Conservation (phyloP, 1,140 invertebrate genomes). For the Drosophila oshimai region DNA sequence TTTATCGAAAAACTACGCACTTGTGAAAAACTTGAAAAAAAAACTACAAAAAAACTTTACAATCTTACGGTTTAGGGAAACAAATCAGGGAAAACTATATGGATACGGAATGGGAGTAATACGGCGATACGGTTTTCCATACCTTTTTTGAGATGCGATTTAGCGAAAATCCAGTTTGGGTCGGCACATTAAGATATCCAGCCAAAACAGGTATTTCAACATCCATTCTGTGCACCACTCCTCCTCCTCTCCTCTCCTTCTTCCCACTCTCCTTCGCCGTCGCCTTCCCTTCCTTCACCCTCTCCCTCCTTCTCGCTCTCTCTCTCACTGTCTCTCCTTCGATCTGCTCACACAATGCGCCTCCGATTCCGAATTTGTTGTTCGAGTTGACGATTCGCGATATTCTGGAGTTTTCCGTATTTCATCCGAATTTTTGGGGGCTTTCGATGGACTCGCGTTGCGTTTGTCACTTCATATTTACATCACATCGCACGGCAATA, state of each 20-base stretch:
- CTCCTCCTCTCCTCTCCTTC: constrained; percentile 36
- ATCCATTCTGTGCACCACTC: constrained; percentile 68
- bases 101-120: not conserved
- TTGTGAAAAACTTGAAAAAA: not conserved
- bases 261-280: constrained; percentile 23
- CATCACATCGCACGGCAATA: constrained; percentile 34
- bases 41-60: not conserved
- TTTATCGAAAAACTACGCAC: constrained; percentile 40
- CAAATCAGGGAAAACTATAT: not conserved
- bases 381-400: constrained; percentile 6
- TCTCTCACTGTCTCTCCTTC: not conserved
- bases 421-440: constrained; percentile 5
- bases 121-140: constrained; percentile 27
- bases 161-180: constrained; percentile 82
- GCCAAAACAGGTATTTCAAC: constrained; percentile 82
- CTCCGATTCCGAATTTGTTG: constrained; percentile 15
- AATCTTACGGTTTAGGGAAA: no score
- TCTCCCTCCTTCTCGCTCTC: not conserved
- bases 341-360: constrained; percentile 25
- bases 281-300: constrained; percentile 7
- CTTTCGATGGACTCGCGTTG: not conserved
- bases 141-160: constrained; percentile 82
- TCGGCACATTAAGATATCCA: constrained; percentile 82
- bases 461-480: constrained; percentile 54
- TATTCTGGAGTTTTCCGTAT: constrained; percentile 22